Percentiles rank a stretch among this genome's conserved stretches.
These are phyloP conservation scores for Seriola dumerili DNA, from an alignment of 2,113 vertebrate genomes.

Conservation along the genomic window DNA sequence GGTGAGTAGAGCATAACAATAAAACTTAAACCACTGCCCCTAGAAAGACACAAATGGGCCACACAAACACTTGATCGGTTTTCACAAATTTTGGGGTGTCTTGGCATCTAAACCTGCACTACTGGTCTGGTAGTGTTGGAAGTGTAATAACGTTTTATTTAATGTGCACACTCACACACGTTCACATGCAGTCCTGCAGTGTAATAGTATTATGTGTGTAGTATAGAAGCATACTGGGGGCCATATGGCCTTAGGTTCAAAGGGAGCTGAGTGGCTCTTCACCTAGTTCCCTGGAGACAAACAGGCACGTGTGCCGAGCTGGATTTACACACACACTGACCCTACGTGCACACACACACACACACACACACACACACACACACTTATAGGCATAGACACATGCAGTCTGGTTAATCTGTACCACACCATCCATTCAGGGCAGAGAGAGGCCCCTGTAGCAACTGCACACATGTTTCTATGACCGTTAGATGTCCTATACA, in stretches of 20 bases:
- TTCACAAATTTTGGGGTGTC: neutral
- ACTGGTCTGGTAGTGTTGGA: neutral
- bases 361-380: constrained; percentile 48
- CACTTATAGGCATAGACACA: constrained; percentile 53
- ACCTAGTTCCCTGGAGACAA: constrained; percentile 78
- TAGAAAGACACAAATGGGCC: neutral
- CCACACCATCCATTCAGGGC: constrained; percentile 72
- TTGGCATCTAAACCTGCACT: neutral
- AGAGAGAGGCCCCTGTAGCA: constrained; percentile 70
- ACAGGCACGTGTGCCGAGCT: constrained; percentile 72
- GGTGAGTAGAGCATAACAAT: constrained; percentile 72
- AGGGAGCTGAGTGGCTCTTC: constrained; percentile 79
- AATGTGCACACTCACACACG: neutral
- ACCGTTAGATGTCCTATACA: constrained; percentile 59
- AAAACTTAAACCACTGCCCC: neutral
- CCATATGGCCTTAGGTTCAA: constrained; percentile 80
- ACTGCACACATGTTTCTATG: constrained; percentile 75
- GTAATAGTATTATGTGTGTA: constrained; percentile 60
- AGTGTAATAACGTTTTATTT: neutral
- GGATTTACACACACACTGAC: constrained; percentile 60
- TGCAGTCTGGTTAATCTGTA: constrained; percentile 80
- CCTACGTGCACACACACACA: constrained; percentile 10
- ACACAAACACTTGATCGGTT: neutral
- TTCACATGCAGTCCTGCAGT: constrained; percentile 2
- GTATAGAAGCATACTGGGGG: constrained; percentile 58